Base-by-base conservation (phyloP, 1,140 invertebrate species). In the Hyposmocoma kahamanoa region DNA sequence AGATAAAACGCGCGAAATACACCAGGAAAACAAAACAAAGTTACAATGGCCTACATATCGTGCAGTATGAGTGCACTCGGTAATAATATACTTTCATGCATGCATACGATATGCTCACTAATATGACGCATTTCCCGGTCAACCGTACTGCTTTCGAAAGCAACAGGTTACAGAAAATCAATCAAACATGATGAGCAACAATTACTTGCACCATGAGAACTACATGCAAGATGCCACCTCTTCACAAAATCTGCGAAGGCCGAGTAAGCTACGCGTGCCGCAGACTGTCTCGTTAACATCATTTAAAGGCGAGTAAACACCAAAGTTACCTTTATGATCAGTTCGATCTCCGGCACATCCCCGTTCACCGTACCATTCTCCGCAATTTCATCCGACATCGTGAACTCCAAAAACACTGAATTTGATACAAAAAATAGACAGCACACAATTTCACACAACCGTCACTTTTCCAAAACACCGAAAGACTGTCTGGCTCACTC, bases 311-410 rank as follows among this genome's bases (percentile, higher is more conserved):
- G 67, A 67, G 69, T 60, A 59, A 58, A 67, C 56, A 54, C 44
- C 47, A 65, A 54, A 36, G 30, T 28, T 84, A 93, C 92, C 92
- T 94, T 94, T 60, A 94, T 93, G 62, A 94, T 94, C 56, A 94
- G 87, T 85, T 94, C 92, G 69, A 93, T 93, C 84, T 93, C 92
- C 30, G 92, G 92, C 61, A 93, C 91, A 67, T 91, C 90, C 63
- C 90, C 91, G 79, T 91, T 91, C 64, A 84, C 87, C 56, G 90
- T 90, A 61, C 90, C 90, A 78, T 91, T 91, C 61, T 87, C 84
- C 43, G 82, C 79, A 46, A 84, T 76, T 84, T 87, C 86, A 73
- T 87, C 86, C 70, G 86, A 86, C 86, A 87, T 87, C 67, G 62
- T 82, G 62, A 70, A 80, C 62, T 74, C 50, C 47, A 70, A 59